Evolutionary conservation across 2,113 vertebrate genomes (phyloP).

Genomic region (Onychorhynchus coronatus): DNA sequence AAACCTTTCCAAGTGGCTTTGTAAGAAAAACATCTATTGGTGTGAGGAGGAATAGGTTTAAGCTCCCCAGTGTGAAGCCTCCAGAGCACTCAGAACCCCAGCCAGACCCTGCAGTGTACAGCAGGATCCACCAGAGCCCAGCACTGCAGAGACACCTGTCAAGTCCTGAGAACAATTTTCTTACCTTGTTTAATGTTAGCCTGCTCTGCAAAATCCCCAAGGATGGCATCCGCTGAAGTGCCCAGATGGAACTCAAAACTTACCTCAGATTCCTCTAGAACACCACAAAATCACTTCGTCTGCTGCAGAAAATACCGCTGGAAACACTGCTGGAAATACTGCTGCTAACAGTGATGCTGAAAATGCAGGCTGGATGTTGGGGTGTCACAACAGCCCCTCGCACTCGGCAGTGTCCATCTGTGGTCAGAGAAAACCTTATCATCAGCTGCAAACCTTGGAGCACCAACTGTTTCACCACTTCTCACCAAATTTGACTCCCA

Average conservation of each 20-base stretch:
- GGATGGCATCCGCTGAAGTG: neutral
- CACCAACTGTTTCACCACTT: neutral
- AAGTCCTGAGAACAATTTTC: neutral
- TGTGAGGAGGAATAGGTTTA: neutral
- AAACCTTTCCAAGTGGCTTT: neutral
- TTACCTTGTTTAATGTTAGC: neutral
- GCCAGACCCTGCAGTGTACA: neutral
- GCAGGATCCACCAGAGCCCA: neutral
- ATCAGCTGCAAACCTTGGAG: neutral
- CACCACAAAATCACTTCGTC: neutral
- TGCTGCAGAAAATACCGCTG: neutral
- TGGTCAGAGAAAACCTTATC: neutral
- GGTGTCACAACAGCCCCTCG: neutral
- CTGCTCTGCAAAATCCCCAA: neutral
- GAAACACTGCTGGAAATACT: too few species aligned
- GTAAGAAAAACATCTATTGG: neutral
- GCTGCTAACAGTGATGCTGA: neutral
- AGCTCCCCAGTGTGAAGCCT: neutral
- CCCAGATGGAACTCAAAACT: neutral
- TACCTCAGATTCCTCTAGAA: neutral
- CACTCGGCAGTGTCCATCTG: neutral
- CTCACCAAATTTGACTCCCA: neutral
- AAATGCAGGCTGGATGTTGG: neutral
- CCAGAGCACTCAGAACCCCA: neutral
- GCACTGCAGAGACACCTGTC: fast-evolving